Percentiles rank a stretch among this genome's conserved stretches.
phyloP scores from a whole-genome alignment of 2,113 vertebrate species.

The Parus major region DNA sequence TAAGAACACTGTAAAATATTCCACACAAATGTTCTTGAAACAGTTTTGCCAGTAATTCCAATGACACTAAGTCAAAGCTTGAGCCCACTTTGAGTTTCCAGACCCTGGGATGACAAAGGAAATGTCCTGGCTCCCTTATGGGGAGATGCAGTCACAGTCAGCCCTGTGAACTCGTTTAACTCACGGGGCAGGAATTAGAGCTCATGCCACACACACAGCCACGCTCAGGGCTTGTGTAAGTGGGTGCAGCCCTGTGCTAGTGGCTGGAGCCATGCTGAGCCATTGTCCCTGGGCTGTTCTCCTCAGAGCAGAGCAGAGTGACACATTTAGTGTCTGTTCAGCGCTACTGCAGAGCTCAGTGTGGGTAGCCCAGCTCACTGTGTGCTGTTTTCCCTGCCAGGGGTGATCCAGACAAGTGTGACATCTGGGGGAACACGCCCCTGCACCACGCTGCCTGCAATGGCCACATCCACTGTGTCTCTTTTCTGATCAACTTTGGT shows the following conservation, averaged over 20 bases:
- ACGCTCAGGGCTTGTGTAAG: fast-evolving
- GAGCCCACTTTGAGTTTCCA: background rate
- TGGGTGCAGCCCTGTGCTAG: fast-evolving
- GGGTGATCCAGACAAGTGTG: slow-evolving; percentile 89
- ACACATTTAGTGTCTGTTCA: fast-evolving
- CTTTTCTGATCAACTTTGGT: slow-evolving; percentile 89
- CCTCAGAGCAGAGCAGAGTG: background rate
- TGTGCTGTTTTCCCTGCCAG: slow-evolving; percentile 70
- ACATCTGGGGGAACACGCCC: slow-evolving; percentile 97
- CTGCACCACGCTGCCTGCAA: slow-evolving; percentile 90
- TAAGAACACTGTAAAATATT: background rate
- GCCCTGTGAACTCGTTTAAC: background rate
- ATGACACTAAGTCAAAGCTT: background rate
- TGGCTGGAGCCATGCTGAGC: background rate
- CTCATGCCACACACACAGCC: background rate
- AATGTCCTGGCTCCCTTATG: fast-evolving
- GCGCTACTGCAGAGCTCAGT: background rate
- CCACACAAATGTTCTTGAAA: background rate
- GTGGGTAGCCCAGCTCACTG: background rate
- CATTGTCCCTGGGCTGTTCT: background rate
- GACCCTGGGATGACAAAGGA: background rate
- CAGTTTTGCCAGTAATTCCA: background rate
- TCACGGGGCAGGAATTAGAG: background rate
- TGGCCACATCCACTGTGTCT: slow-evolving; percentile 85
- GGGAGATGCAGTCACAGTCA: background rate